Conservation (phyloP, 2,888 invertebrate species). For the Aromia moschata region DNA sequence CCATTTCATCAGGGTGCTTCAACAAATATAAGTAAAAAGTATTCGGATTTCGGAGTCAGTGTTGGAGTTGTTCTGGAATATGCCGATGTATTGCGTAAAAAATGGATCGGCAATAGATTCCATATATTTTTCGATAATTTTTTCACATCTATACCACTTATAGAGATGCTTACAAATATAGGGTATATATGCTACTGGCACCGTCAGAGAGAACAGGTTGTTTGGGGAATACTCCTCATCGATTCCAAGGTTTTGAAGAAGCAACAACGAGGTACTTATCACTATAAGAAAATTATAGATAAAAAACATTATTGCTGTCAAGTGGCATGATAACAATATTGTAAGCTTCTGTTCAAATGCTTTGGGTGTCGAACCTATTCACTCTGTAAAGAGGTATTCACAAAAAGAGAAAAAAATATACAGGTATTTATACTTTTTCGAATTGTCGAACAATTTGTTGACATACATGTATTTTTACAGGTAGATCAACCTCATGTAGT, state of each 20-base stretch:
- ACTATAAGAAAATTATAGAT: too few species aligned
- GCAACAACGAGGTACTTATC: slow-evolving; percentile 32
- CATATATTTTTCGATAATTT: slow-evolving; percentile 32
- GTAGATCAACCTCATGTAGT: slow-evolving; percentile 41
- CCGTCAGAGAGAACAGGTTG: slow-evolving; percentile 31
- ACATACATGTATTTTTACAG: too few species aligned
- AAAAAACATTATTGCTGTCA: too few species aligned
- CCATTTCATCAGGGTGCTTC: slow-evolving; percentile 46
- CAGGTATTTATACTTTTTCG: too few species aligned
- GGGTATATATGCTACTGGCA: slow-evolving; percentile 29
- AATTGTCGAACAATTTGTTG: too few species aligned
- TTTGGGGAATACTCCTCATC: slow-evolving; percentile 10
- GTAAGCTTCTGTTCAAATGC: too few species aligned
- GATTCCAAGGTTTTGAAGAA: slow-evolving; percentile 21
- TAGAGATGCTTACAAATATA: slow-evolving; percentile 23
- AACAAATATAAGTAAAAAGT: slow-evolving; percentile 26
- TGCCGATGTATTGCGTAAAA: slow-evolving; percentile 21
- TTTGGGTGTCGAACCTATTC: too few species aligned
- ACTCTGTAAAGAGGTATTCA: too few species aligned
- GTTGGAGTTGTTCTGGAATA: slow-evolving; percentile 32
- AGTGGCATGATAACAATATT: slow-evolving; percentile 39
- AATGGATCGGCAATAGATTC: slow-evolving; percentile 12
- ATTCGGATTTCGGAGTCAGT: slow-evolving; percentile 35
- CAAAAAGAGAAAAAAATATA: too few species aligned
- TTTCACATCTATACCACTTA: slow-evolving; percentile 31